A percentile compares a stretch with the other conserved stretches of the same genome.
Conservation (phyloP, 2,797 vertebrate genomes). For the Tokudaia tokunoshimensis region DNA sequence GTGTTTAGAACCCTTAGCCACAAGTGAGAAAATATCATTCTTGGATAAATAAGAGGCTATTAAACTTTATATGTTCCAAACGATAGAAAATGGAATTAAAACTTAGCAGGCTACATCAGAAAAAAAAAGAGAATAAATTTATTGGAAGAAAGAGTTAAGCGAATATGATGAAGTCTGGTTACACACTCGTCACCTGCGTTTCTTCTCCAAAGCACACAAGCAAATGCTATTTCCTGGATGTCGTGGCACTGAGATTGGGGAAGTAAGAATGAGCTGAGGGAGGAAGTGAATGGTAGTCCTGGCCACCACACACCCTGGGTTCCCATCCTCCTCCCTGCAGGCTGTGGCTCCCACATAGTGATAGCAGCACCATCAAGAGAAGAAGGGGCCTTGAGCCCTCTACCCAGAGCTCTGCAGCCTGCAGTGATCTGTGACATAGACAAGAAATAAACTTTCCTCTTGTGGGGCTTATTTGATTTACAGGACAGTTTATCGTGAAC, state of each 20-base stretch:
- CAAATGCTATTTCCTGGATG: background rate
- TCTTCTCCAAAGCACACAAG: background rate
- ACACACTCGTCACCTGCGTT: background rate
- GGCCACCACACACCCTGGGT: background rate
- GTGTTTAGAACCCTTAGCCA: constrained; percentile 18
- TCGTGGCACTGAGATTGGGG: background rate
- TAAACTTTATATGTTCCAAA: background rate
- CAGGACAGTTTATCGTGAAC: background rate
- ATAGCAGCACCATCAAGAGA: background rate
- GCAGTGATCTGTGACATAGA: background rate
- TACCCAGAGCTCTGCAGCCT: background rate
- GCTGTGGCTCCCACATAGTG: background rate
- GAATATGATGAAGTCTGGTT: background rate
- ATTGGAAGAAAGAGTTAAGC: background rate
- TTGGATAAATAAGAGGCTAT: background rate
- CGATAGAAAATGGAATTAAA: background rate
- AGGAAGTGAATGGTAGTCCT: background rate
- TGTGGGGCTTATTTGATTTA: background rate
- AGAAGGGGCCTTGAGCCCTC: background rate
- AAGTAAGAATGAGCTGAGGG: background rate
- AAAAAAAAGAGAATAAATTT: background rate
- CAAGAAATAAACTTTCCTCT: background rate
- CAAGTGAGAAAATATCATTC: constrained; percentile 16
- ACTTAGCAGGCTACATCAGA: background rate
- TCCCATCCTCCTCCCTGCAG: background rate